Evolutionary conservation across 1,140 invertebrate species (phyloP).

Genomic region (Nautilus pompilius): DNA sequence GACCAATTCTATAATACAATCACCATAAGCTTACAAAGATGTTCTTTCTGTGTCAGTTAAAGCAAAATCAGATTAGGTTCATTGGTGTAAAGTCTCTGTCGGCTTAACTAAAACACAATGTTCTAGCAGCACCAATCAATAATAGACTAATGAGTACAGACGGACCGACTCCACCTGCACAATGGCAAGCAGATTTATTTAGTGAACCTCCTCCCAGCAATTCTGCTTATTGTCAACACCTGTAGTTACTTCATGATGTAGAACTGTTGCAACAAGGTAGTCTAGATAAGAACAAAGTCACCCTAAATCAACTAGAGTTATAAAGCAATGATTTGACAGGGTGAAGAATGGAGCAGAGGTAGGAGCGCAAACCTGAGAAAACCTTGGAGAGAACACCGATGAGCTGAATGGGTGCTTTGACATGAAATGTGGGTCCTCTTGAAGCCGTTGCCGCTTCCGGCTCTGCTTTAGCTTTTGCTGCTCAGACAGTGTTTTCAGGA

Average conservation of each 20-base stretch:
- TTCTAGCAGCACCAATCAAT: too few species aligned
- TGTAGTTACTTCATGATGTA: not conserved
- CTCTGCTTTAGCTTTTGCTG: not conserved
- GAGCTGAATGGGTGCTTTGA: too few species aligned
- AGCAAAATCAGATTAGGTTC: too few species aligned
- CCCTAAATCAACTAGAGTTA: not conserved
- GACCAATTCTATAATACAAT: too few species aligned
- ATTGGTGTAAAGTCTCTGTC: too few species aligned
- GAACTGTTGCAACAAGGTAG: not conserved
- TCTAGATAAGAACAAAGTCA: not conserved
- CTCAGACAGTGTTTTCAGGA: not conserved
- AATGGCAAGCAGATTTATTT: too few species aligned
- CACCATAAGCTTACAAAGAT: too few species aligned
- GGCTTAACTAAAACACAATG: too few species aligned
- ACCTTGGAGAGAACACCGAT: not conserved
- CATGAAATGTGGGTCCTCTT: not conserved
- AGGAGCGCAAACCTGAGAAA: not conserved
- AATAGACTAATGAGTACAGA: too few species aligned
- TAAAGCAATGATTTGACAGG: not conserved
- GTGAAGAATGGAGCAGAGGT: not conserved
- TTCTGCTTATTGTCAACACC: slow-evolving; percentile 2
- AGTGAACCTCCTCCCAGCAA: too few species aligned
- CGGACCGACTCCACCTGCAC: too few species aligned
- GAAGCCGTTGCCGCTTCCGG: not conserved
- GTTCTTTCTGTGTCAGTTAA: too few species aligned